Evolutionary conservation across 2,888 invertebrate species (phyloP), one percentile per base, ranked within the genome.

Genomic region (Altica lythri): DNA sequence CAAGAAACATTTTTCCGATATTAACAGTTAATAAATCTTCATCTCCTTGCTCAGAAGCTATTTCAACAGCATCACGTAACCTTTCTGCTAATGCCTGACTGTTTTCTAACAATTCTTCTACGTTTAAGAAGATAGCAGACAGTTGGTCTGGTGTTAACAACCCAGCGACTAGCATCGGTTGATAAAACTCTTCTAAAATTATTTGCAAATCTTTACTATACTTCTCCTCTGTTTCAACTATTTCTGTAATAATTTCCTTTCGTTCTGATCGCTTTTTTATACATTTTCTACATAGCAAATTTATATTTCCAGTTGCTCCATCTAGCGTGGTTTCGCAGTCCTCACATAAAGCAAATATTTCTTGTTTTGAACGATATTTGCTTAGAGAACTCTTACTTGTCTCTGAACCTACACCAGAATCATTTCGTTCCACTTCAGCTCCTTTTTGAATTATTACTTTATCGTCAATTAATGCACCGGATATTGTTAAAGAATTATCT

Each of bases 211-310:
- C 96, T 47, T 95, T 82, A 13, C 95, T 94, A 72, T 96, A 96
- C 71, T 95, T 96, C 72, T 94, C 89, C 78, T 96, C 96, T 1
- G 96, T 96, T 77, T 96, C 95, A 2, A 95, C 91, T 57, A 96
- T 93, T 80, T 96, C 96, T 2, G 90, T 90, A 45, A 96, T 89
- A 25, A 95, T 95, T 79, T 96, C 95, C 71, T 94, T 93, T 49
- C 95, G 83, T 74, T 96, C 95, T 5, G 90, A 85, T 50, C 95
- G 82, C 70, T 90, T 90, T 72, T 93, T 91, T 53, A 86, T 82
- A 75, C 96, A 96, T 73, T 93, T 92, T 60, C 90, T 83, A 75
- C 95, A 96, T 22, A 92, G 86, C 57, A 91, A 77, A 1, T 90
- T 89, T 18, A 90, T 89, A 59, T 89, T 88, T 72, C 92, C 92